A percentile compares a stretch with the other conserved stretches of the same genome.
Evolutionary conservation across 2,113 vertebrate species (phyloP).

Genomic region (Chelonoidis abingdonii): DNA sequence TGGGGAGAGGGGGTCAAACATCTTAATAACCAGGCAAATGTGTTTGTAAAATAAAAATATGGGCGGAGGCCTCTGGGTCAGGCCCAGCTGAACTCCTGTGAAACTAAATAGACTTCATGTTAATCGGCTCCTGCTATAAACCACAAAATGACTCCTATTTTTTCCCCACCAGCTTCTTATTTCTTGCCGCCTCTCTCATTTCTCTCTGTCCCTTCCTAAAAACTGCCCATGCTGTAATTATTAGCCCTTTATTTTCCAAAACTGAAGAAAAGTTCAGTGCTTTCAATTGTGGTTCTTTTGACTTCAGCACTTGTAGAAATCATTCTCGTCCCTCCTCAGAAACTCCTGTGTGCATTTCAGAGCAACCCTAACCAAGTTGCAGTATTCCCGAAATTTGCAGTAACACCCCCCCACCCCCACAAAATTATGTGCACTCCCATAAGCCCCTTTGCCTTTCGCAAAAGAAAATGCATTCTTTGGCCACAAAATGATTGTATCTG

Average conservation of each 20-base stretch:
- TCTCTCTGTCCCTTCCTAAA: background rate
- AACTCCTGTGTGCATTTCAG: background rate
- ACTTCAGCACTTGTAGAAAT: background rate
- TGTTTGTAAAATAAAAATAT: background rate
- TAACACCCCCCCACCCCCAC: background rate
- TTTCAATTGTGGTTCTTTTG: rapidly evolving
- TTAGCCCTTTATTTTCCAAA: background rate
- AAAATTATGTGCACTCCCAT: slow-evolving; percentile 12
- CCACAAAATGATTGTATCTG: background rate
- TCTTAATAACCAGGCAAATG: background rate
- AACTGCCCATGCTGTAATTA: background rate
- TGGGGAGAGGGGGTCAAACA: background rate
- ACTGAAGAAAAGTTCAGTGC: background rate
- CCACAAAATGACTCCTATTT: background rate
- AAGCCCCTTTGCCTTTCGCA: background rate
- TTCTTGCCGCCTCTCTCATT: background rate
- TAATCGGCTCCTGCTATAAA: background rate
- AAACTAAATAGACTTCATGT: background rate
- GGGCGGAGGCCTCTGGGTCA: background rate
- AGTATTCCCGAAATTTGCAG: background rate
- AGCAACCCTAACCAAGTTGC: background rate
- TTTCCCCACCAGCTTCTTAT: background rate
- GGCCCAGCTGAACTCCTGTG: background rate
- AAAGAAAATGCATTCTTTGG: slow-evolving; percentile 22
- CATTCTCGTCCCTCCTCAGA: background rate